Base-by-base conservation (phyloP, 2,888 invertebrate species). In the Andrena bucephala region DNA sequence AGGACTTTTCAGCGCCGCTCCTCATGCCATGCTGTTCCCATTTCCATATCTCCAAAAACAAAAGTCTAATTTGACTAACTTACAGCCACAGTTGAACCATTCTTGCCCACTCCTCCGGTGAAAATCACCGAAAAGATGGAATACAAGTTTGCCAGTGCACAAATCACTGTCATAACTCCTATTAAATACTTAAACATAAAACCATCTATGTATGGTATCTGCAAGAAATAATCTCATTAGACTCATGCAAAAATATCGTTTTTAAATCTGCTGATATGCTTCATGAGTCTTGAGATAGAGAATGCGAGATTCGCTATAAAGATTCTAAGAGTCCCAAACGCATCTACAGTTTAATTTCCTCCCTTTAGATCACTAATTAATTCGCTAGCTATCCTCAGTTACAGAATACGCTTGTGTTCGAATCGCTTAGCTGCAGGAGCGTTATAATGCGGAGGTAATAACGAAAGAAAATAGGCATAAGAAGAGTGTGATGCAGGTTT, bases 81-180 rank as follows among this genome's bases (percentile, higher is more conserved):
- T 97, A 99, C 99, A 95, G 99, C 99, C 92, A 99, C 98, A 89
- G 99, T 98, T 91, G 99, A 99, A 95, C 99, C 99, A 96, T 99
- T 99, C 96, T 99, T 99, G 94, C 99, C 99, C 94, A 98, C 97
- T 94, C 99, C 99, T 94, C 98, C 98, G 94, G 96, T 95, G 93
- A 95, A 95, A 93, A 96, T 95, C 91, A 95, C 95, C 91, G 96
- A 96, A 94, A 96, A 96, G 94, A 97, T 96, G 94, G 96, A 95
- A 94, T 96, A 96, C 93, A 97, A 95, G 92, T 97, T 96, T 95
- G 96, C 95, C 94, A 96, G 94, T 92, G 97, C 96, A 95, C 96
- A 96, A 92, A 95, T 94, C 94, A 97, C 94, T 93, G 97, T 97
- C 94, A 96, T 96, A 94, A 96, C 94, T 93, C 96, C 96, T 95